Evolutionary conservation across 2,113 vertebrate genomes (phyloP), one percentile per base, ranked within the genome.

Genomic region (Leptocoma aspasia): DNA sequence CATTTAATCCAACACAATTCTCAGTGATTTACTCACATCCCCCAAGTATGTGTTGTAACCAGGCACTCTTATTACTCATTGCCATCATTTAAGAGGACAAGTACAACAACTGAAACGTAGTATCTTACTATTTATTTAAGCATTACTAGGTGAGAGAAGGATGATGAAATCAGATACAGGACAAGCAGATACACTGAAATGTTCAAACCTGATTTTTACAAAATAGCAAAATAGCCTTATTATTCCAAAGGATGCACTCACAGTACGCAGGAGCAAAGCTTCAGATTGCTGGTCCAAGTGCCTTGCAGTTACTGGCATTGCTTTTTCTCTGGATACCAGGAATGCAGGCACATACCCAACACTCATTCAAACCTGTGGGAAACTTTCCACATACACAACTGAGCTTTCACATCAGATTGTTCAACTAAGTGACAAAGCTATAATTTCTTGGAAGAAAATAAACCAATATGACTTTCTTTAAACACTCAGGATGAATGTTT

Each of bases 41-140:
- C 53, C 23, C 1, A 0, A n/a, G 28, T 11, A 61, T 2, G 6
- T 53, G 53, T 39, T 45, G 60, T 24, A 61, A 69, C 23, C 54
- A 53, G 28, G n/a, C 18, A 53, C 23, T 24, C 53, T 53, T 53
- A 45, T 57, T 75, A 66, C 8, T 31, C 35, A 42, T 39, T 39
- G 33, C 33, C 54, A 61, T 61, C 28, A 69, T 61, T 78, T 69
- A 39, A 39, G 23, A 78, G 33, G 33, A 53, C 52, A 72, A 69
- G 10, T 72, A 41, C 44, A 79, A 45, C 1, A 7, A 71, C n/a
- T n/a, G 68, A 90, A 92, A 80, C 20, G 14, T 18, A 44, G 6
- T 64, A 31, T n/a, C 54, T 87, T 86, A 65, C 17, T 45, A 78
- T 80, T 83, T 84, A 70, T 89, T 90, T 75, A 49, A 31, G n/a